phyloP scores from a whole-genome alignment of 2,113 vertebrate genomes.

The Bungarus multicinctus region DNA sequence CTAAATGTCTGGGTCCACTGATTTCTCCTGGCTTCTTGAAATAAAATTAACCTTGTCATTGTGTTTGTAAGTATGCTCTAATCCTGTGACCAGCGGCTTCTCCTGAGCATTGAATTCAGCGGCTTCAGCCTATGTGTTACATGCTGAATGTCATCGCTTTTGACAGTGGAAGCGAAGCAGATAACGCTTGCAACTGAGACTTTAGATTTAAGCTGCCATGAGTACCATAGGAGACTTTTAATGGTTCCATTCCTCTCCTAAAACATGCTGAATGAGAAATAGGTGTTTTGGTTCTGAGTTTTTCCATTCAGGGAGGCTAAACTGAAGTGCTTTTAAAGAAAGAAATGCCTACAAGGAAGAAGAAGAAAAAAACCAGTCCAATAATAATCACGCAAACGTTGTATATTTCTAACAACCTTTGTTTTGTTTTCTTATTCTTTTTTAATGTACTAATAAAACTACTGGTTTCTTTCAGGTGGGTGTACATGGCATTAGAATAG shows the following conservation, averaged over 20 bases:
- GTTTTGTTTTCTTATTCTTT: constrained; percentile 33
- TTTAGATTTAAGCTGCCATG: neutral
- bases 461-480: constrained; percentile 88
- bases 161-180: neutral
- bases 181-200: neutral
- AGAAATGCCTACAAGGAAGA: neutral
- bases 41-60: neutral
- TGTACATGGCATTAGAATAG: constrained; percentile 99
- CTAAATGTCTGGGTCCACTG: neutral
- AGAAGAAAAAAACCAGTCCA: neutral
- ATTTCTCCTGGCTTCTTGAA: neutral
- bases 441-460: constrained; percentile 66
- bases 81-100: neutral
- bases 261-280: too few relatives aligned
- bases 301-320: neutral
- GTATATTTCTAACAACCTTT: constrained; percentile 33
- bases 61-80: neutral
- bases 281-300: neutral
- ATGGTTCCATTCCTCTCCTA: neutral
- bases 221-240: neutral
- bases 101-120: neutral
- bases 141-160: neutral
- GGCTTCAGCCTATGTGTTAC: neutral
- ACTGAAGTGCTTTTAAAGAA: neutral
- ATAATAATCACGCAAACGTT: constrained; percentile 2